Evolutionary conservation across 2,888 invertebrate genomes (phyloP), one percentile per base, ranked within the genome.

Genomic region (Orchesellides sinensis): DNA sequence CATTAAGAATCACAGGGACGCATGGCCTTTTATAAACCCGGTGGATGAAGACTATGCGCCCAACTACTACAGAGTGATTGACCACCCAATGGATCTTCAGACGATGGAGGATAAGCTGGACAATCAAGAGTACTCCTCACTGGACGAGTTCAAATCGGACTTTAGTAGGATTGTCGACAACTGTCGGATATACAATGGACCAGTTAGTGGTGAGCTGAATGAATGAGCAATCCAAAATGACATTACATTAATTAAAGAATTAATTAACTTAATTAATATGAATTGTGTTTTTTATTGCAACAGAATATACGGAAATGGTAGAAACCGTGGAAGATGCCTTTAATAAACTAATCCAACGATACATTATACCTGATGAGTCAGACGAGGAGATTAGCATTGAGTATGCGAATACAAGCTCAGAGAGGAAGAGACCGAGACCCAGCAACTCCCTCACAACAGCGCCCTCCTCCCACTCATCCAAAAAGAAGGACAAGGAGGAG

Each of bases 11-110:
- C 96, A 97, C 90, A 94, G 95, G 78, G 97, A 98, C 90, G 96
- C 97, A 0, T 98, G 97, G 97, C 97, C 97, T 0, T 98, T 98
- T 90, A 92, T 95, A 89, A 96, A 97, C 89, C 96, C 97, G 0
- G 97, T 98, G 0, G 96, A 97, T 89, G 97, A 97, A 89, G 95
- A 96, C 89, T 96, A 95, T 89, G 97, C 97, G 0, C 97, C 98
- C 0, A 95, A 95, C 90, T 93, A 93, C 88, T 93, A 92, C 88
- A 92, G 92, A 81, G 91, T 93, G 61, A 92, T 93, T 70, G 90
- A 91, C 69, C 92, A 94, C 86, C 97, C 97, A 0, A 97, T 97
- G 96, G 96, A 96, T 90, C 92, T 97, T 68, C 93, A 93, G 81
- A 94, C 94, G 89, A 96, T 97, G 95, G 96, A 96, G 90, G 95